phyloP scores from a whole-genome alignment of 2,113 vertebrate species.

The Trachemys scripta region DNA sequence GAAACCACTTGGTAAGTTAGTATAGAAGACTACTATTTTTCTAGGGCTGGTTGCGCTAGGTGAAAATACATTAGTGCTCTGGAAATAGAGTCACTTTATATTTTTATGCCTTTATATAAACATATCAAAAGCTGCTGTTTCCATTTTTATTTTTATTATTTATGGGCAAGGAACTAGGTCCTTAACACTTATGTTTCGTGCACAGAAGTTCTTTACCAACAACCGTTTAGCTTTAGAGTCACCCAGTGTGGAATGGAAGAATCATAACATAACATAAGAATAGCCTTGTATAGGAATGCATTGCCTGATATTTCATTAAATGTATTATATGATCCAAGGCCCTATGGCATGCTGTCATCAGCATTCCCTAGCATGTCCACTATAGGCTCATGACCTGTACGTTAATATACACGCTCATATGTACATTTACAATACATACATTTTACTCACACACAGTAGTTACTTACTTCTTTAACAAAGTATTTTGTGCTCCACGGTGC shows the following conservation, averaged over 20 bases:
- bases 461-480: constrained; percentile 90
- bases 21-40: background rate
- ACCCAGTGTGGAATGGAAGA: background rate
- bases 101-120: background rate
- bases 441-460: background rate
- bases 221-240: background rate
- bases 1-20: background rate
- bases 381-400: background rate
- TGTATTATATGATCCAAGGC: background rate
- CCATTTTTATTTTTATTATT: background rate
- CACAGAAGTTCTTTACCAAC: background rate
- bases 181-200: background rate
- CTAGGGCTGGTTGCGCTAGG: background rate
- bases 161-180: background rate
- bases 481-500: constrained; percentile 92
- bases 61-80: background rate
- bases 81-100: background rate
- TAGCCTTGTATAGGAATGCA: background rate
- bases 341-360: background rate
- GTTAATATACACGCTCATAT: accelerated
- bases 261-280: background rate
- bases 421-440: background rate
- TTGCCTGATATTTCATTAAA: background rate
- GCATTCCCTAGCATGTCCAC: background rate
- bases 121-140: background rate